phyloP scores from a whole-genome alignment of 1,140 invertebrate species.

The Tribolium castaneum region DNA sequence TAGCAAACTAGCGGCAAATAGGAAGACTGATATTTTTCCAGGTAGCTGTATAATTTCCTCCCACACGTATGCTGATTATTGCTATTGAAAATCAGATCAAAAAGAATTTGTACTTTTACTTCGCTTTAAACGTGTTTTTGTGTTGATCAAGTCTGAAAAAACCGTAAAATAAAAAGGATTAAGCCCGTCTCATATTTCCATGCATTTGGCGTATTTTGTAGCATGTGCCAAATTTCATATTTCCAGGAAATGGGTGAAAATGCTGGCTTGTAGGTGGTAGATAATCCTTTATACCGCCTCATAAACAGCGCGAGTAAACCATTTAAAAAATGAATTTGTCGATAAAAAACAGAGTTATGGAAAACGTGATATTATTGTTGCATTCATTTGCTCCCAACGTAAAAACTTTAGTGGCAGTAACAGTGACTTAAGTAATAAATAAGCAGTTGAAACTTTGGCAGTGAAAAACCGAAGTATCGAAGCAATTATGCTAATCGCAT shows the following conservation, averaged over 20 bases:
- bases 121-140: no score
- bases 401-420: background rate
- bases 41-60: background rate
- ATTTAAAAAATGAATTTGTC: background rate
- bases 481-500: slow-evolving; percentile 1
- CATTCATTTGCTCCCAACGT: background rate
- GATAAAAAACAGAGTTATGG: background rate
- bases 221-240: background rate
- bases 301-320: background rate
- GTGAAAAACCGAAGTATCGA: background rate
- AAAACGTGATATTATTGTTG: background rate
- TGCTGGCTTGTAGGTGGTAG: background rate
- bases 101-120: background rate
- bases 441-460: background rate
- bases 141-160: no score
- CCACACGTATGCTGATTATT: background rate
- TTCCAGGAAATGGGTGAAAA: background rate
- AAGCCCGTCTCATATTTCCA: background rate
- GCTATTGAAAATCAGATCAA: no score
- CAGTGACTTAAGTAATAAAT: background rate
- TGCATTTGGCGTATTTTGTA: background rate
- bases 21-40: background rate
- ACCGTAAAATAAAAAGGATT: no score
- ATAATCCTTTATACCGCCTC: background rate
- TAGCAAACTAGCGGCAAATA: background rate